Evolutionary conservation across 2,797 vertebrate genomes (phyloP).

Genomic region (Hephaestus fuliginosus): DNA sequence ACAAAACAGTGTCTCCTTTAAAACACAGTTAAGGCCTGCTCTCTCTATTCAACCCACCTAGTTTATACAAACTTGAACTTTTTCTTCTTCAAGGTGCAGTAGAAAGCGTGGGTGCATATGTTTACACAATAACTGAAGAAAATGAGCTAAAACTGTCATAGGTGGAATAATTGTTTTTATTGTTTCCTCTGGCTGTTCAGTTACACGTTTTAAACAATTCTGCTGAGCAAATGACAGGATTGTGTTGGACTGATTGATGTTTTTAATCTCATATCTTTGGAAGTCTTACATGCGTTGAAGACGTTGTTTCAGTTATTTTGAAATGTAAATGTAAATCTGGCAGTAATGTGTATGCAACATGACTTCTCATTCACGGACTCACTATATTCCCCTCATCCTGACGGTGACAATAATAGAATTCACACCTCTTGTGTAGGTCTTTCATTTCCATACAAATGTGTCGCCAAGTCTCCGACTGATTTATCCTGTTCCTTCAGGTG

Average conservation of each 20-base stretch:
- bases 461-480: slow-evolving; percentile 34
- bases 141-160: too few species aligned
- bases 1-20: background rate
- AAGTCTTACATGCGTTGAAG: background rate
- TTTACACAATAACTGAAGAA: too few species aligned
- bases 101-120: too few species aligned
- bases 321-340: slow-evolving; percentile 7
- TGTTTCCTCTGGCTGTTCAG: background rate
- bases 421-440: slow-evolving; percentile 44
- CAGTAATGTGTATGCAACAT: slow-evolving; percentile 7
- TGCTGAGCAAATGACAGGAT: background rate
- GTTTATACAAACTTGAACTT: too few species aligned
- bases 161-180: background rate
- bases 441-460: slow-evolving; percentile 67
- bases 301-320: too few species aligned
- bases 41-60: background rate
- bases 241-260: background rate
- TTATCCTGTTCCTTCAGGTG: slow-evolving; percentile 37
- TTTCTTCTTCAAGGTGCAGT: too few species aligned
- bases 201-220: background rate
- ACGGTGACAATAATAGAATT: slow-evolving; percentile 45
- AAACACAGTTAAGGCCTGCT: background rate
- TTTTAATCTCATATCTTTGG: background rate
- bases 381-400: slow-evolving; percentile 29
- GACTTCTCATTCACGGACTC: slow-evolving; percentile 38